A percentile compares a stretch with the other conserved stretches of the same genome.
Conservation (phyloP, 1,140 invertebrate species). For the fruit fly (Drosophila melanogaster) region DNA sequence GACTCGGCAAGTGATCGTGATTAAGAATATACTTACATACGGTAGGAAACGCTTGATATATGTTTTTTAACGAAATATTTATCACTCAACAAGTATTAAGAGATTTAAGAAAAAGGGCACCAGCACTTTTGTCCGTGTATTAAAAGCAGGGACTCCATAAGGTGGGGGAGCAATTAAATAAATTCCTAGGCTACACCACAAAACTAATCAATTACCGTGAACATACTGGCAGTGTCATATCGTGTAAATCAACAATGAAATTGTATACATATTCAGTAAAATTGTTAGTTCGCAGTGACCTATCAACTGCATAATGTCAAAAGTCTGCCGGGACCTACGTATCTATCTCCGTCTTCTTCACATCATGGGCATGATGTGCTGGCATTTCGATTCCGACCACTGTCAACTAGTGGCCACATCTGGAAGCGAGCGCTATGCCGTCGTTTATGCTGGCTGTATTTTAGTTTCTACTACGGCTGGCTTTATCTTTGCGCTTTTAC, state of each 20-base stretch:
- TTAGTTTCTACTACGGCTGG: background rate
- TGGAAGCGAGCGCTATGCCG: constrained; percentile 37
- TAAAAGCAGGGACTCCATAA: too few relatives aligned
- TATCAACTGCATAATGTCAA: constrained; percentile 45
- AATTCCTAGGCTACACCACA: background rate
- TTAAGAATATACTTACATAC: too few relatives aligned
- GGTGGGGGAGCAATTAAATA: constrained; percentile 1
- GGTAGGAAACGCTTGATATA: too few relatives aligned
- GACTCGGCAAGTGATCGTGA: too few relatives aligned
- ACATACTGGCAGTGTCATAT: constrained; percentile 15
- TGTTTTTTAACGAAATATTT: too few relatives aligned
- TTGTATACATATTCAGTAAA: constrained; percentile 25
- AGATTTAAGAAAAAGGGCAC: too few relatives aligned
- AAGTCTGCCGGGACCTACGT: constrained; percentile 42
- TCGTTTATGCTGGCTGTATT: constrained; percentile 14
- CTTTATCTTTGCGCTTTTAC: constrained; percentile 38
- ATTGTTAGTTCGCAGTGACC: constrained; percentile 15
- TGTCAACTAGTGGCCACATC: constrained; percentile 36
- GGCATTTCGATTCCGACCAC: constrained; percentile 28
- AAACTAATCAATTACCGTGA: constrained; percentile 20
- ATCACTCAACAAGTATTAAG: too few relatives aligned
- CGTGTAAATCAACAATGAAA: constrained; percentile 14
- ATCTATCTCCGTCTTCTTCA: constrained; percentile 43
- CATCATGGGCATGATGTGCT: constrained; percentile 53
- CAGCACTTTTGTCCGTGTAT: background rate